phyloP scores from a whole-genome alignment of 1,140 invertebrate genomes.

The Scaptodrosophila lebanonensis region DNA sequence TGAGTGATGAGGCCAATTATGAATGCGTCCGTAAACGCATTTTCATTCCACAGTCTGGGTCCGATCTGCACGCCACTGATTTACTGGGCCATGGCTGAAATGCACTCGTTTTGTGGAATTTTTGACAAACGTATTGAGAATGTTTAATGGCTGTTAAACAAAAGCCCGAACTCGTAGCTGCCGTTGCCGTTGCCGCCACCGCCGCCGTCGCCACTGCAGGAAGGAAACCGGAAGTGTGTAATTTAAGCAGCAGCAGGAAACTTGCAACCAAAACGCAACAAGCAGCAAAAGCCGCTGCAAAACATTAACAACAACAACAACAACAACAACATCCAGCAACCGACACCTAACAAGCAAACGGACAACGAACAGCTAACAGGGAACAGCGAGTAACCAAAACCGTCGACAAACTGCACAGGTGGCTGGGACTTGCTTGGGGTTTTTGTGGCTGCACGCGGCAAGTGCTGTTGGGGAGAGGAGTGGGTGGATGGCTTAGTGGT shows the following conservation, averaged over 20 bases:
- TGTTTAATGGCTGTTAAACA: constrained; percentile 25
- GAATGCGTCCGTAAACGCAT: too few species aligned
- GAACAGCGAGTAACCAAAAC: too few species aligned
- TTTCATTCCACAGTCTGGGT: too few species aligned
- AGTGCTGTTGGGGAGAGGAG: too few species aligned
- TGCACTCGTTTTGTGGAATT: too few species aligned
- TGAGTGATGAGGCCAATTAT: too few species aligned
- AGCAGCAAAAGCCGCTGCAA: constrained; percentile 33
- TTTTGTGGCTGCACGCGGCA: background rate
- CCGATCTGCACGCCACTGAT: too few species aligned
- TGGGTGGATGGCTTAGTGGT: background rate
- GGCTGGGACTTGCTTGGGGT: constrained; percentile 7
- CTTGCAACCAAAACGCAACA: constrained; percentile 59
- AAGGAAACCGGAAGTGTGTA: constrained; percentile 65
- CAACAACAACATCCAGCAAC: constrained; percentile 2
- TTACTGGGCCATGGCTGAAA: too few species aligned
- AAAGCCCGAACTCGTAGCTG: too few species aligned
- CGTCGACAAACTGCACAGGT: constrained; percentile 43
- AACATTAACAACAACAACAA: constrained; percentile 10
- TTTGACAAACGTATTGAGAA: constrained; percentile 37
- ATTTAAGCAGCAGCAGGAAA: constrained; percentile 52
- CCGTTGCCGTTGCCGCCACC: too few species aligned
- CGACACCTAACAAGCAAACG: too few species aligned
- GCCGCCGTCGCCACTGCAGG: constrained; percentile 40
- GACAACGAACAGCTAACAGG: too few species aligned